Percentiles rank a stretch among this genome's conserved stretches.
These are phyloP conservation scores for Phodopus roborovskii DNA, from an alignment of 2,113 vertebrate species.

Conservation along the genomic window DNA sequence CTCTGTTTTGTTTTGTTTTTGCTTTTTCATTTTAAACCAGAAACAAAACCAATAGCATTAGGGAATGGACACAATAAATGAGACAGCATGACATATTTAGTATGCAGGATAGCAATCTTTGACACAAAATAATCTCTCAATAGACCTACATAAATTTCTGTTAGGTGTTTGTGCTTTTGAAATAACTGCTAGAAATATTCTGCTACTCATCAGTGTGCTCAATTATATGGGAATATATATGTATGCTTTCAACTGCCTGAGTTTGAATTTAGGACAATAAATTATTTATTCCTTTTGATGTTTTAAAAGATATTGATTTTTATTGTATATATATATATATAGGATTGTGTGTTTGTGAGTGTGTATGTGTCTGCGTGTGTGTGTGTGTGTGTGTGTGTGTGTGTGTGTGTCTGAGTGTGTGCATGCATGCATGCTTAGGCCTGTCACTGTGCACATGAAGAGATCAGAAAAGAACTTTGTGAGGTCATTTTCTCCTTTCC, in stretches of 20 bases:
- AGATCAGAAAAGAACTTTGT: too few relatives aligned
- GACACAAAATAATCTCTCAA: conserved; percentile 8
- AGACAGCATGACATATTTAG: not conserved
- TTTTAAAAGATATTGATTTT: not conserved
- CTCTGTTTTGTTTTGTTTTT: too few relatives aligned
- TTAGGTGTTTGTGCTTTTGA: not conserved
- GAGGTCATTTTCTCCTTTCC: not conserved
- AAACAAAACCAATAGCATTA: too few relatives aligned
- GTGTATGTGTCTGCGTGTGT: not conserved
- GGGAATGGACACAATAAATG: not conserved
- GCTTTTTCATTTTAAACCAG: too few relatives aligned
- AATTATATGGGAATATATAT: not conserved
- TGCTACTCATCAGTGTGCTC: not conserved
- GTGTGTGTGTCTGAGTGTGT: not conserved
- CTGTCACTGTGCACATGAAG: not conserved
- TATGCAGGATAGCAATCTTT: not conserved
- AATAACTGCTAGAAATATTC: not conserved
- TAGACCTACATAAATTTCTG: not conserved
- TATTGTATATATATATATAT: not conserved
- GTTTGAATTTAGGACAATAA: not conserved
- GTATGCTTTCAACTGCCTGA: rapidly evolving
- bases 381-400: not conserved
- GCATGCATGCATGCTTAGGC: too few relatives aligned
- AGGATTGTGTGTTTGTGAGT: not conserved
- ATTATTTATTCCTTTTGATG: not conserved